Evolutionary conservation across 2,888 invertebrate genomes (phyloP), one percentile per base, ranked within the genome.

Genomic region (Cinara cedri): DNA sequence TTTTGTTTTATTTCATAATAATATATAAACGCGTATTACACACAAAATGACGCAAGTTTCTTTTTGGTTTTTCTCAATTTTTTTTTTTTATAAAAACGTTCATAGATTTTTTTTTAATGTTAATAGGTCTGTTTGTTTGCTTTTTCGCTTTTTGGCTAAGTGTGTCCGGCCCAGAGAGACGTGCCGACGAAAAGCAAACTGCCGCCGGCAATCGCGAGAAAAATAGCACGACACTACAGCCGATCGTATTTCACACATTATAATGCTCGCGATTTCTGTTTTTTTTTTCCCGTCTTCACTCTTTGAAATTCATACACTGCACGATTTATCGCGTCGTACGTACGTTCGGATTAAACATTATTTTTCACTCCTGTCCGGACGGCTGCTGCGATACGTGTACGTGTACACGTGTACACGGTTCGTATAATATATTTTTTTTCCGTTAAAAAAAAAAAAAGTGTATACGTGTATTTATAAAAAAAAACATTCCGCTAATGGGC

Each of bases 31-130:
- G 16, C n/a, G 21, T 34, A 34, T 34, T 4, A 34, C 3, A 14
- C 16, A 51, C 34, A 21, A 74, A 63, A 51, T 1, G 16, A 62
- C 62, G 26, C 8, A n/a, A 19, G 19, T 62, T 49, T 13, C 24
- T 34, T 34, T 34, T 34, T 34, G 34, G 6, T 34, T 34, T 34
- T 3, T 34, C 34, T 34, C 6, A 4, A 34, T 34, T 34, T 34
- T 49, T 54, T n/a, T 62, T 63, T 10, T 16, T 24, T 42, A 42
- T 63, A 34, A 1, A 10, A 42, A 54, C 24, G 24, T 44, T 51
- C 51, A n/a, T 55, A 24, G 63, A 55, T 65, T 75, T 76, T 49
- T n/a, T n/a, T 46, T 19, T 62, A 78, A 60, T 70, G 57, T 78
- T 70, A 78, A 78, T 78, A 60, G 68, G 70, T 49, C 16, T 55